Base-by-base conservation (phyloP, 2,113 vertebrate species). In the Melanostigma gelatinosum region DNA sequence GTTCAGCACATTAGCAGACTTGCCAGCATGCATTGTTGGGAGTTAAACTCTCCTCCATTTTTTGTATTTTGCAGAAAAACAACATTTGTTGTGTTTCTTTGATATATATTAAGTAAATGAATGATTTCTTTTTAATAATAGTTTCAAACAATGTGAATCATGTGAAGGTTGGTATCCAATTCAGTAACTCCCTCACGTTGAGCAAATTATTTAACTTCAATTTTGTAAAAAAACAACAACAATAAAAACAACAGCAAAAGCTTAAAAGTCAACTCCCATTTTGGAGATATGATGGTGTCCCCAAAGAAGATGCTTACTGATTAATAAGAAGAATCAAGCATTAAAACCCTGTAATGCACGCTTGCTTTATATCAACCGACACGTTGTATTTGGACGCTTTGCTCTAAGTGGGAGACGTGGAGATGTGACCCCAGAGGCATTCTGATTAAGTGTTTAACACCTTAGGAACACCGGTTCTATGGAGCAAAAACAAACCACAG, bases 401-500 rank as follows among this genome's bases (percentile, higher is more conserved):
- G 38, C 67, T 68, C 32, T 72, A 72, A 82, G 83, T 90, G 78
- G 64, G 60, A 71, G 42, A 70, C 75, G 82, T 27, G 73, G 82
- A 78, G 13, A 46, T 32, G 32, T 63, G 75, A 71, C 76, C 79
- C 77, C 50, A 27, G 64, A 74, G 90, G 74, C 13, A 27, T 52
- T 78, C 27, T 61, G 80, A 82, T 86, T 80, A 84, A 63, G 57
- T 75, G 81, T 80, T 79, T 55, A 88, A 85, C 72, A 78, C 80
- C 57, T 77, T 1, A 34, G 42, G 48, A 71, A 71, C 79, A 68
- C 22, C 36, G 1, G 44, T 75, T 57, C 29, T 27, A 6, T n/a
- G 22, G 22, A 64, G 78, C 24, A 10, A 60, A 67, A 90, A 85
- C 60, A 87, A 85, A 55, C 80, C 82, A 71, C 77, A 70, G 68